Evolutionary conservation across 2,888 invertebrate genomes (phyloP).

Genomic region (Sinotaia quadrata): DNA sequence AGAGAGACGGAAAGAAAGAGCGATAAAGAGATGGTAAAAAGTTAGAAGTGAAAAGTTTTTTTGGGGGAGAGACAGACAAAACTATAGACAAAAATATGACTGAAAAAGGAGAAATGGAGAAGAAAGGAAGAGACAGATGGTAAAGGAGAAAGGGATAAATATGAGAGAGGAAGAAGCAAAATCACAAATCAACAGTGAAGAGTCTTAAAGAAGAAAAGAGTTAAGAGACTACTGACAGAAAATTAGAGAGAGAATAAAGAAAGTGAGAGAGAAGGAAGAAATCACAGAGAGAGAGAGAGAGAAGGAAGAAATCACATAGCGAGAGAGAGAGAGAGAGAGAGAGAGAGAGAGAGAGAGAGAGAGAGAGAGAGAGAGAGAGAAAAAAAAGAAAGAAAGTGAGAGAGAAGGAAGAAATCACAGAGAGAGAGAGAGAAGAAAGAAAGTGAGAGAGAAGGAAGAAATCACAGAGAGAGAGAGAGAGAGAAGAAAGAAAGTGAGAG

Average conservation of each 20-base stretch:
- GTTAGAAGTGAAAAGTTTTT: too few species aligned
- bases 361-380: not conserved
- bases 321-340: not conserved
- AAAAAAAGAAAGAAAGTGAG: not conserved
- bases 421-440: not conserved
- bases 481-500: slow-evolving; percentile 19
- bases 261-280: slow-evolving; percentile 7
- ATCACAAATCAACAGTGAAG: too few species aligned
- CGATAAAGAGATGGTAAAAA: not conserved
- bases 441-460: not conserved
- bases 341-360: slow-evolving; percentile 14
- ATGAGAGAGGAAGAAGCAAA: too few species aligned
- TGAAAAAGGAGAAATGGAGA: not conserved
- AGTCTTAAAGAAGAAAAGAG: too few species aligned
- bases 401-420: not conserved
- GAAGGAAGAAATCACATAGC: not conserved
- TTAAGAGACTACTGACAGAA: too few species aligned
- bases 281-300: slow-evolving; percentile 14
- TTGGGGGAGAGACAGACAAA: not conserved
- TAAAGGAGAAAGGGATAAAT: too few species aligned
- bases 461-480: not conserved
- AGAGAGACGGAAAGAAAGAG: not conserved
- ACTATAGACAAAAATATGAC: not conserved
- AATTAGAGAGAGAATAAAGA: too few species aligned
- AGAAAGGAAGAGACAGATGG: too few species aligned